These are phyloP conservation scores for Teleopsis dalmanni DNA, from an alignment of 1,140 invertebrate genomes.

Conservation along the genomic window DNA sequence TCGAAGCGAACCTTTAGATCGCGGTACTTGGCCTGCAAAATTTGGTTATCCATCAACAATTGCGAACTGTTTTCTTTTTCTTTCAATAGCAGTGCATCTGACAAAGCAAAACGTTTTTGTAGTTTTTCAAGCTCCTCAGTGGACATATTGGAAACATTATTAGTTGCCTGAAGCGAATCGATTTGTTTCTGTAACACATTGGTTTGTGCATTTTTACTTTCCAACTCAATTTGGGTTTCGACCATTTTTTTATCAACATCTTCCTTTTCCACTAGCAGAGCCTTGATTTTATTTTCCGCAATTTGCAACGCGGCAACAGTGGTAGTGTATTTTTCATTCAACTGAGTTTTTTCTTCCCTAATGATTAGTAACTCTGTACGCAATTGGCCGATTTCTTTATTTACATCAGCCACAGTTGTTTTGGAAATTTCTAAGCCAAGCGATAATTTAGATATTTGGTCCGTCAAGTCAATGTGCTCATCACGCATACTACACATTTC, in stretches of 20 bases:
- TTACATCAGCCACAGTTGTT: neutral
- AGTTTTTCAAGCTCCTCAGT: slow-evolving; percentile 8
- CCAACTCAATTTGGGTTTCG: slow-evolving; percentile 4
- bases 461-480: slow-evolving; percentile 9
- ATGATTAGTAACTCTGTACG: slow-evolving; percentile 7
- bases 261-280: slow-evolving; percentile 1
- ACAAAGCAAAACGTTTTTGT: slow-evolving; percentile 3
- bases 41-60: slow-evolving; percentile 27
- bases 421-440: slow-evolving; percentile 10
- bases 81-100: neutral
- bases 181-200: slow-evolving; percentile 3
- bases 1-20: slow-evolving; percentile 22
- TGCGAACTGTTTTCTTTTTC: slow-evolving; percentile 10
- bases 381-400: slow-evolving; percentile 5
- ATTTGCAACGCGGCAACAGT: slow-evolving; percentile 3
- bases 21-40: slow-evolving; percentile 30
- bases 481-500: slow-evolving; percentile 7
- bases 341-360: slow-evolving; percentile 9
- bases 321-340: slow-evolving; percentile 3
- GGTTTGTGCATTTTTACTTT: slow-evolving; percentile 4
- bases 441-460: slow-evolving; percentile 15
- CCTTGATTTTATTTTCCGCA: slow-evolving; percentile 6
- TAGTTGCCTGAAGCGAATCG: neutral
- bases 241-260: neutral
- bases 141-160: neutral